Evolutionary conservation across 1,140 invertebrate species (phyloP), one percentile per base, ranked within the genome.

Genomic region (Sycophaga agraensis): DNA sequence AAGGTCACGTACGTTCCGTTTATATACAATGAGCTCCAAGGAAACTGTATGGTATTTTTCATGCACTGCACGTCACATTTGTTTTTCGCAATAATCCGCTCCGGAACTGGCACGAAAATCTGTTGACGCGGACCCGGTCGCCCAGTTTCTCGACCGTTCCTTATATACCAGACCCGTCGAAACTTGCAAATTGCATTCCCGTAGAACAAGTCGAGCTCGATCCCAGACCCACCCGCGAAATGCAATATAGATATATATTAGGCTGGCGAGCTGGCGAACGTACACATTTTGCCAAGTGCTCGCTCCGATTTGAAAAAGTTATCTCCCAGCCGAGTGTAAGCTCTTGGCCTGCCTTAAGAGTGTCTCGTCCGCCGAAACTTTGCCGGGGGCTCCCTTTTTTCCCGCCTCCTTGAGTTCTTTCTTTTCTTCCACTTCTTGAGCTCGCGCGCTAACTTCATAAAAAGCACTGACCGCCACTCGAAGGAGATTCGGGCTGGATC

Each of bases 161-260:
- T 26, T n/a, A n/a, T n/a, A n/a, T n/a, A n/a, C n/a, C n/a, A n/a
- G 14, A 40, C 28, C 17, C 26, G n/a, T 39, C 35, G 42, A 73
- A 73, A 72, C 66, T 73, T 67, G 49, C 48, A 63, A 73, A 73
- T 71, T 65, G 66, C 64, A 73, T 74, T 74, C 72, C 63, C 68
- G 68, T 67, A 63, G 57, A 68, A 71, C 67, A 63, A 70, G 64
- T 64, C 64, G 51, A 16, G 19, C 14, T 24, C 28, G 5, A 46
- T 8, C 51, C 8, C 28, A 45, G 19, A 56, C 40, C n/a, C 31
- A 37, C n/a, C 12, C 22, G n/a, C 19, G 26, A 8, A 46, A 40
- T 14, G 22, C 21, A 39, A 48, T 46, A 40, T 39, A 37, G 45
- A 37, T 54, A 37, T 60, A 19, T 54, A 35, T 54, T 46, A 46